Base-by-base conservation (phyloP, 2,797 vertebrate genomes). In the Bradypodion pumilum region DNA sequence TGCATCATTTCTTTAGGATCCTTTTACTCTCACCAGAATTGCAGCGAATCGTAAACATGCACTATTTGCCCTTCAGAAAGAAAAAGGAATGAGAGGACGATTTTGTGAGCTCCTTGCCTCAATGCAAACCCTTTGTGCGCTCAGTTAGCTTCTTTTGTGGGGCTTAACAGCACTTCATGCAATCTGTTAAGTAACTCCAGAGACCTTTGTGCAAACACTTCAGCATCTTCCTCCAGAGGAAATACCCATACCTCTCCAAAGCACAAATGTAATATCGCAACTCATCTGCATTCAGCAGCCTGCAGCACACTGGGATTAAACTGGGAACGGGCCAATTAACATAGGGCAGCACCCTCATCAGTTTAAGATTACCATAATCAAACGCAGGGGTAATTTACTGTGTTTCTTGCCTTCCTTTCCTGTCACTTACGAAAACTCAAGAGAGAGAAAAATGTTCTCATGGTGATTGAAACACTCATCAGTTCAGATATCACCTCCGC, bases 121-220 rank as follows among this genome's bases (percentile, higher is more conserved):
- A 63, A 15, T 8, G 73, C 40, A 46, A 89, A 72, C 87, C 81
- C 49, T 4, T 63, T 46, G 35, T 29, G 12, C 23, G 74, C 73
- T 83, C 89, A 69, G 77, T 80, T 49, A 87, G 88, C 73, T 0
- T 49, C 74, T 81, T 90, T 90, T 88, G 88, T 40, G 74, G 74
- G 70, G 85, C 49, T 90, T 87, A 92, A 92, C 9, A 90, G 84
- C 80, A 78, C 89, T 91, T 90, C 74, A 88, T 88, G 89, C 89
- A 92, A 80, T 86, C 88, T 85, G 42, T 78, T 86, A 82, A 84
- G 89, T 84, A 88, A 89, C 87, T 88, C 63, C 1, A n/a, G 72
- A 80, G 91, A 65, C 46, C 70, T 89, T 73, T 68, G 84, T 7
- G 70, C 27, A 74, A 29, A 76, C 79, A 70, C 52, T 90, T n/a